These are phyloP conservation scores for Pachypanchax playfairii DNA, from an alignment of 2,113 vertebrate species.

Conservation along the genomic window DNA sequence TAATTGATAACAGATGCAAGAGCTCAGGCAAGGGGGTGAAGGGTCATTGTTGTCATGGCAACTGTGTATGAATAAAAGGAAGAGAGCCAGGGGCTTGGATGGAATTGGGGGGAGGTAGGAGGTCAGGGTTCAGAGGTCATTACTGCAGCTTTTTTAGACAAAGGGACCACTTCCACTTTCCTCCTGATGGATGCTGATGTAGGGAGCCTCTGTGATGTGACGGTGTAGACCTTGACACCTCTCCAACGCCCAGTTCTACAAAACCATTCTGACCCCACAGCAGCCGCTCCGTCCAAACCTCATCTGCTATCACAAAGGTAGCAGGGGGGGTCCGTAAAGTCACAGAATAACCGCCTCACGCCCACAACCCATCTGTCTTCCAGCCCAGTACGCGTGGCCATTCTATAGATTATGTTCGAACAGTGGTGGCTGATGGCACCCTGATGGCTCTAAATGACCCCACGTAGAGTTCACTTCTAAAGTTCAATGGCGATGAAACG, in stretches of 20 bases:
- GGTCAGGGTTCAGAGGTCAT: slow-evolving; percentile 82
- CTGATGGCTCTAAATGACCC: slow-evolving; percentile 41
- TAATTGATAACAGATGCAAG: slow-evolving; percentile 89
- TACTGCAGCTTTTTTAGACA: slow-evolving; percentile 80
- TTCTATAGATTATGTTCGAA: slow-evolving; percentile 54
- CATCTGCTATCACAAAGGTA: slow-evolving; percentile 67
- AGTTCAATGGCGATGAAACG: slow-evolving; percentile 54
- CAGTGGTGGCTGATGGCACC: slow-evolving; percentile 21
- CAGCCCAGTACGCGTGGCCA: slow-evolving; percentile 50
- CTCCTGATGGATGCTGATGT: slow-evolving; percentile 70
- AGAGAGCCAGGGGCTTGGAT: slow-evolving; percentile 64
- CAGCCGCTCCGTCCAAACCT: slow-evolving; percentile 45
- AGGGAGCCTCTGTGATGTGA: slow-evolving; percentile 41
- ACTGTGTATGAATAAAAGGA: slow-evolving; percentile 73
- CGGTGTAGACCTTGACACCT: slow-evolving; percentile 62
- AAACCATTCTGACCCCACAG: slow-evolving; percentile 56
- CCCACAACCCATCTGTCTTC: slow-evolving; percentile 78
- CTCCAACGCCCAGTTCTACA: slow-evolving; percentile 43
- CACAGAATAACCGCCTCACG: slow-evolving; percentile 41
- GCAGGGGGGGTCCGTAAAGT: slow-evolving; percentile 31
- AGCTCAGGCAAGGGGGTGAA: slow-evolving; percentile 77
- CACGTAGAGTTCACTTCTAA: slow-evolving; percentile 19
- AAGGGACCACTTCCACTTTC: slow-evolving; percentile 74
- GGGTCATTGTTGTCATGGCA: slow-evolving; percentile 81
- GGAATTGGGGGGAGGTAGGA: slow-evolving; percentile 47